phyloP scores from a whole-genome alignment of 64 coral and sea anemone species.

The Stichodactyla helianthus region DNA sequence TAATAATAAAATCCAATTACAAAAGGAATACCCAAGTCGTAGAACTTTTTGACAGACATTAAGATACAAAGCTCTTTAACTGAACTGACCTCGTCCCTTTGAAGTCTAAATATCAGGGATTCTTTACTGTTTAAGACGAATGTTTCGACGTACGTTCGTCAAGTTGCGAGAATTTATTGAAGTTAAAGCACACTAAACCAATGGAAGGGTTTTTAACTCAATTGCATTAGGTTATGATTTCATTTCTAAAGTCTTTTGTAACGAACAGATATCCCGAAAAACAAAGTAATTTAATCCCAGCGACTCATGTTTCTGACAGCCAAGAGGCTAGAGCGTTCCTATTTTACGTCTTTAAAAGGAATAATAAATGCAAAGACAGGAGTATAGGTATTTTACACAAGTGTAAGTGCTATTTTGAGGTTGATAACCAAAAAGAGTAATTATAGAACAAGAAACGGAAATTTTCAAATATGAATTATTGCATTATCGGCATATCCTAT shows the following conservation, averaged over 20 bases:
- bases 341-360: neutral
- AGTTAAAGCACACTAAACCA: neutral
- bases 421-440: neutral
- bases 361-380: neutral
- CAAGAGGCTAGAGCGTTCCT: neutral
- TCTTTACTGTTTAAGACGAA: neutral
- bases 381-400: neutral
- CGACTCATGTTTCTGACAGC: neutral
- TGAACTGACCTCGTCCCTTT: neutral
- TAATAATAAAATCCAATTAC: neutral
- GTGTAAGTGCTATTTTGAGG: neutral
- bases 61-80: neutral
- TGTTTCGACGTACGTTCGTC: neutral
- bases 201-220: neutral
- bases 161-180: neutral
- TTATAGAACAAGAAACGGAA: neutral
- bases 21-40: neutral
- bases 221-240: neutral
- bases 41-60: neutral
- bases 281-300: neutral
- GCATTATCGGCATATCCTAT: neutral
- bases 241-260: neutral
- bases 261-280: neutral
- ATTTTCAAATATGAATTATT: neutral
- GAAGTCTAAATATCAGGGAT: conserved; percentile 3